Base-by-base conservation (phyloP, 2,113 vertebrate genomes). In the Canis aureus region DNA sequence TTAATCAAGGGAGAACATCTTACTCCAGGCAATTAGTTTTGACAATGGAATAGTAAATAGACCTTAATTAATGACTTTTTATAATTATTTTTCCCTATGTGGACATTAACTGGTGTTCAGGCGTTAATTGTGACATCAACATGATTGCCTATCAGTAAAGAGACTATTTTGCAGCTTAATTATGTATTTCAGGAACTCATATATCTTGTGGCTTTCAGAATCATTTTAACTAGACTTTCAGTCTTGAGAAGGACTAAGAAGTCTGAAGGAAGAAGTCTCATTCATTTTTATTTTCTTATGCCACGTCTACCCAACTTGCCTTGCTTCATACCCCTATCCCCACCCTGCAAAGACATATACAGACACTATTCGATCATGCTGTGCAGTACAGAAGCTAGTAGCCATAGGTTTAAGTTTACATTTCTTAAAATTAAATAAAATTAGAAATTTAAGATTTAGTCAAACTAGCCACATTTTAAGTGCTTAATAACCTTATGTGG, bases 31-130 rank as follows among this genome's bases (percentile, higher is more conserved):
- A 97, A 96, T 97, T 97, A 96, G 16, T 86, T 97, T 97, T 98
- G 97, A 97, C 92, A 98, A 97, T 95, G 79, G 35, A 87, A 95
- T 19, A 93, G 86, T 96, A 97, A 97, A 95, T 79, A 97, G 91
- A 43, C 53, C 19, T 59, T 97, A 97, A 97, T 98, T 94, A 97
- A 96, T 97, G 89, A 57, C 49, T 89, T 95, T 96, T 92, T 91
- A 25, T 91, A 97, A 97, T 97, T 94, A 91, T 95, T 97, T 80
- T 91, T 91, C 80, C 57, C 67, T 93, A 35, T 86, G 82, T 73
- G 92, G 89, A 96, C 85, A 82, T 94, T 97, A 97, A 88, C 73
- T 85, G n/a, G 49, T 93, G 25, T 85, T 91, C 64, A 90, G 76
- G 32, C 32, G 9, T 91, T 97, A 93, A 97, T 81, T 94, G 91